Evolutionary conservation across 2,113 vertebrate species (phyloP).

Genomic region (Oryzias woworae): DNA sequence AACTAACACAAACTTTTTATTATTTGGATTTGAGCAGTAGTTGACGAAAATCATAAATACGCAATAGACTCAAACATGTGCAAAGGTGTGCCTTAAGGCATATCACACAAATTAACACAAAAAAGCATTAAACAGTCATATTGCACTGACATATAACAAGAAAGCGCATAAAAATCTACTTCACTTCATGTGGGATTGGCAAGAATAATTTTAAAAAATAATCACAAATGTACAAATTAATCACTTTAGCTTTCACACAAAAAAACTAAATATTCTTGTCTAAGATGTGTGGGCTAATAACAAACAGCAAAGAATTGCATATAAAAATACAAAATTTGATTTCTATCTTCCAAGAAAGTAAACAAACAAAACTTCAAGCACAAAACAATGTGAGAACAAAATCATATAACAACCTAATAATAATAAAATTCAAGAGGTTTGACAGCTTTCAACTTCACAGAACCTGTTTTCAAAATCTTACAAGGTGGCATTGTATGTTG

Average conservation of each 20-base stretch:
- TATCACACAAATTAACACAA: slow-evolving; percentile 17
- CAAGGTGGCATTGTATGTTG: slow-evolving; percentile 11
- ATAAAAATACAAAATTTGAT: slow-evolving; percentile 7
- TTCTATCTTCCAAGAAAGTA: slow-evolving; percentile 10
- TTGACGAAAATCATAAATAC: slow-evolving; percentile 38
- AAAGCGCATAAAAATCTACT: slow-evolving; percentile 5
- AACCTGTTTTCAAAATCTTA: slow-evolving; percentile 11
- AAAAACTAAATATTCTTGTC: slow-evolving; percentile 2
- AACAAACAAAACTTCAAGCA: slow-evolving; percentile 12
- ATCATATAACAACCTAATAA: slow-evolving; percentile 26
- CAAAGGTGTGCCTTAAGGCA: slow-evolving; percentile 45
- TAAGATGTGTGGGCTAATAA: slow-evolving; percentile 3
- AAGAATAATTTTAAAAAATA: not conserved
- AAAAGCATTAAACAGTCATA: slow-evolving; percentile 39
- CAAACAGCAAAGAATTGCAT: slow-evolving; percentile 33
- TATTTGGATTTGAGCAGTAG: slow-evolving; percentile 23
- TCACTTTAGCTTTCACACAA: too few relatives aligned
- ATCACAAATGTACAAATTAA: too few relatives aligned
- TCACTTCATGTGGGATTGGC: slow-evolving; percentile 19
- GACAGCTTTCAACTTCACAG: not conserved
- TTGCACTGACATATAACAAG: slow-evolving; percentile 31
- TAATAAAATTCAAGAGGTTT: slow-evolving; percentile 9
- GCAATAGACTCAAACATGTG: slow-evolving; percentile 48
- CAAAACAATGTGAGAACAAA: slow-evolving; percentile 22
- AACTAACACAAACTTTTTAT: slow-evolving; percentile 32